These are phyloP conservation scores for Pterocles orientalis DNA, from an alignment of 2,113 vertebrate species.

Conservation along the genomic window DNA sequence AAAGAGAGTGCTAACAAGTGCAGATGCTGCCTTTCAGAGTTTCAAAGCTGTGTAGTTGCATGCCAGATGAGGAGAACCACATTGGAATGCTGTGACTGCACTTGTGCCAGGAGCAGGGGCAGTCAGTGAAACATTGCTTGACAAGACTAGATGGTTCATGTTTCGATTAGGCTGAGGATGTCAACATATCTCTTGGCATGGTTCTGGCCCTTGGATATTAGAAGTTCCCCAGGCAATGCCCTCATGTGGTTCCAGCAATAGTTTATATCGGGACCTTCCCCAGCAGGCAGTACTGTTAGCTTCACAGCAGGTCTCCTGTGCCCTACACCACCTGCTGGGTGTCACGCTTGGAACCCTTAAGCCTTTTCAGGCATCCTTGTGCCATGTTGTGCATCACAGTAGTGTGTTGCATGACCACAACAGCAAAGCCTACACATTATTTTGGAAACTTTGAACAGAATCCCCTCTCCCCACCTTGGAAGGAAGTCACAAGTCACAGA, in stretches of 20 bases:
- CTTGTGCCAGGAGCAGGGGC: not conserved
- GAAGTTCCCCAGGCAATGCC: not conserved
- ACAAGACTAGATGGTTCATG: not conserved
- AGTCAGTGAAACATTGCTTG: not conserved
- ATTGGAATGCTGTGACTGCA: not conserved
- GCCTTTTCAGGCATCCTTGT: not conserved
- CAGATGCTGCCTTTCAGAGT: not conserved
- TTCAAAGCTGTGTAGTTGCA: not conserved
- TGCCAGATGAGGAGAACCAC: not conserved
- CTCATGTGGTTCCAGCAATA: rapidly evolving
- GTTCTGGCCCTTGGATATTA: not conserved
- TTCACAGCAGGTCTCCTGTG: not conserved
- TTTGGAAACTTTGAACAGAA: not conserved
- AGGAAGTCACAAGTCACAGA: not conserved
- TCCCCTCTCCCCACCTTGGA: not conserved
- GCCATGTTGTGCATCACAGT: not conserved
- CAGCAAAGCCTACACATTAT: rapidly evolving
- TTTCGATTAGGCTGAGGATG: not conserved
- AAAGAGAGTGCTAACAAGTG: not conserved
- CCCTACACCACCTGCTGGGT: rapidly evolving
- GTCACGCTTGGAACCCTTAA: not conserved
- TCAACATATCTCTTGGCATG: not conserved
- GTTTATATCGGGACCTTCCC: not conserved
- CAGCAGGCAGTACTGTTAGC: not conserved
- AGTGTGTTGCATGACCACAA: too few relatives aligned